A percentile compares a stretch with the other conserved stretches of the same genome.
Conservation (phyloP, 2,797 vertebrate species). For the Enteromius radiatus region DNA sequence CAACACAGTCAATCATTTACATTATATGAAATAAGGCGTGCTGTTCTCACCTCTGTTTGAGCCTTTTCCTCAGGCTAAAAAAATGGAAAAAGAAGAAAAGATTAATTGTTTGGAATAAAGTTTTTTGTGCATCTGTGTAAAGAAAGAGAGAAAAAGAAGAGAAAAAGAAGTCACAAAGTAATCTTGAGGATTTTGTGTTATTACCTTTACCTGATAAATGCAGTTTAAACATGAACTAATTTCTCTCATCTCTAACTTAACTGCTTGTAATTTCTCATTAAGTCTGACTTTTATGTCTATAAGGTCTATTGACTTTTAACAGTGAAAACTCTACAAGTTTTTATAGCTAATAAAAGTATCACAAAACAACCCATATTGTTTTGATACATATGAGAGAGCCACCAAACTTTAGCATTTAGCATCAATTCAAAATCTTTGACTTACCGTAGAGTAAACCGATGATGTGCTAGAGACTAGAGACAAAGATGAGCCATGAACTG, state of each 20-base stretch:
- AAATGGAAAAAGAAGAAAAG: conserved; percentile 9
- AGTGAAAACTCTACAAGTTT: not conserved
- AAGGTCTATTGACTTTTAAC: not conserved
- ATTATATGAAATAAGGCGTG: conserved; percentile 13
- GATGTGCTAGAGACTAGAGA: conserved; percentile 89
- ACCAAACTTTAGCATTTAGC: not conserved
- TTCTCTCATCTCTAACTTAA: not conserved
- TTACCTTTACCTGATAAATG: not conserved
- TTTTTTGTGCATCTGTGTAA: not conserved
- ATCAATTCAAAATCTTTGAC: conserved; percentile 53
- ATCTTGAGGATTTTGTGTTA: not conserved
- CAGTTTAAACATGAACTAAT: not conserved
- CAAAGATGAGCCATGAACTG: conserved; percentile 87
- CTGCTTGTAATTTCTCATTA: not conserved
- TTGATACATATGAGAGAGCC: not conserved
- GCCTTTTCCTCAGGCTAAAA: conserved; percentile 87
- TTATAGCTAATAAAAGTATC: not conserved
- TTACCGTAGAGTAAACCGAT: conserved; percentile 90
- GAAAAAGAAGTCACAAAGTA: not conserved
- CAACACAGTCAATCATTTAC: conserved; percentile 30
- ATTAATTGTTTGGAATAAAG: conserved; percentile 35
- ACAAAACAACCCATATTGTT: not conserved
- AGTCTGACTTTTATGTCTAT: not conserved
- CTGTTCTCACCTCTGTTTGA: conserved; percentile 85
- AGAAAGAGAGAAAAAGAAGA: not conserved